Percentiles rank a stretch among this genome's conserved stretches.
These are phyloP conservation scores for Pocillopora meandrina DNA, from an alignment of 92 coral and sea anemone species.

Conservation along the genomic window DNA sequence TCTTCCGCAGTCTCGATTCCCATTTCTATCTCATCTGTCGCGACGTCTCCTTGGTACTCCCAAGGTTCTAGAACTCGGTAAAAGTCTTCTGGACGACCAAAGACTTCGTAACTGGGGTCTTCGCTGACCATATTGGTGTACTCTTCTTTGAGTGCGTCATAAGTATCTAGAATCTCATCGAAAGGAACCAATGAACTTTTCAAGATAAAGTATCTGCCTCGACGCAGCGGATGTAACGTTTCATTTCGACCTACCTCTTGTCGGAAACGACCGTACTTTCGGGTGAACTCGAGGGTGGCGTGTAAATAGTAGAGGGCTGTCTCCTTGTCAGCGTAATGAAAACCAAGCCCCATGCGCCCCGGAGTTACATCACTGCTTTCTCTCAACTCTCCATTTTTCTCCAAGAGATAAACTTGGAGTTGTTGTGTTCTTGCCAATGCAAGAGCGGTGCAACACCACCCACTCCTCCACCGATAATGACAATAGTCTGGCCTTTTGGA, in stretches of 20 bases:
- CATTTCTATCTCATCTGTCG: too few species aligned
- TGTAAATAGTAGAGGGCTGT: slow-evolving; percentile 61
- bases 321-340: slow-evolving; percentile 65
- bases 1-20: too few species aligned
- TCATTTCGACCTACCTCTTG: slow-evolving; percentile 25
- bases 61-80: too few species aligned
- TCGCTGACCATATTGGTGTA: too few species aligned
- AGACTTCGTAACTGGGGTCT: too few species aligned
- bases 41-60: too few species aligned
- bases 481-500: background rate
- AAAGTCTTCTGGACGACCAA: too few species aligned
- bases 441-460: slow-evolving; percentile 77
- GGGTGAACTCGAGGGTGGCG: slow-evolving; percentile 55
- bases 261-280: slow-evolving; percentile 1
- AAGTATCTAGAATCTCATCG: too few species aligned
- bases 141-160: too few species aligned
- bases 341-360: slow-evolving; percentile 69
- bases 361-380: slow-evolving; percentile 47
- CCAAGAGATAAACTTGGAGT: slow-evolving; percentile 48
- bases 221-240: too few species aligned
- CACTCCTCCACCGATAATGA: slow-evolving; percentile 69
- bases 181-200: too few species aligned
- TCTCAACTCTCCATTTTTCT: slow-evolving; percentile 56
- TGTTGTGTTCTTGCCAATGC: slow-evolving; percentile 55
- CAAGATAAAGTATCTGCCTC: too few species aligned